phyloP scores from a whole-genome alignment of 2,113 vertebrate species.

The Ameiurus melas region DNA sequence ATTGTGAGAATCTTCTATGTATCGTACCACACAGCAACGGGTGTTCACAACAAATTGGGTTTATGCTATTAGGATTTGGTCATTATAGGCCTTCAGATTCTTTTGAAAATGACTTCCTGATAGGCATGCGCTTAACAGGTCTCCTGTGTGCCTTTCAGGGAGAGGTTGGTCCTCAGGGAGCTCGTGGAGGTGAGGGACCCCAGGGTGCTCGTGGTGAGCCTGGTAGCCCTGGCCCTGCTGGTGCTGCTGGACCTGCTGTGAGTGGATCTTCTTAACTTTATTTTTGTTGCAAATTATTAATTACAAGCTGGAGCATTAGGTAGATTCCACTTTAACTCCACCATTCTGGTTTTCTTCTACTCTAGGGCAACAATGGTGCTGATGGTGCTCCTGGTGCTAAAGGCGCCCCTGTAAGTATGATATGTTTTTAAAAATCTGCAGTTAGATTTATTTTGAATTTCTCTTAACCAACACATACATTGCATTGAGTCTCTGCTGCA shows the following conservation, averaged over 20 bases:
- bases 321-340: background rate
- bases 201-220: slow-evolving; percentile 90
- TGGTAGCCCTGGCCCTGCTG: slow-evolving; percentile 92
- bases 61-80: background rate
- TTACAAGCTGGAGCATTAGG: background rate
- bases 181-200: slow-evolving; percentile 89
- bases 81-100: background rate
- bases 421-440: background rate
- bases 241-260: slow-evolving; percentile 86
- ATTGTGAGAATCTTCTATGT: background rate
- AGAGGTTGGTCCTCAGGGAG: slow-evolving; percentile 88
- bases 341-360: slow-evolving; percentile 15
- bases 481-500: slow-evolving; percentile 57
- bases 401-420: slow-evolving; percentile 85
- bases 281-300: background rate
- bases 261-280: slow-evolving; percentile 63
- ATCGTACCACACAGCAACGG: background rate
- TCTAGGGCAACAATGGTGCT: slow-evolving; percentile 88
- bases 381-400: slow-evolving; percentile 91
- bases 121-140: background rate
- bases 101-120: background rate
- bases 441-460: background rate
- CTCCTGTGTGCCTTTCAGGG: slow-evolving; percentile 73
- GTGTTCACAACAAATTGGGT: background rate
- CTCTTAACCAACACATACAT: background rate